Base-by-base conservation (phyloP, 2,888 invertebrate genomes). In the Plutella xylostella region DNA sequence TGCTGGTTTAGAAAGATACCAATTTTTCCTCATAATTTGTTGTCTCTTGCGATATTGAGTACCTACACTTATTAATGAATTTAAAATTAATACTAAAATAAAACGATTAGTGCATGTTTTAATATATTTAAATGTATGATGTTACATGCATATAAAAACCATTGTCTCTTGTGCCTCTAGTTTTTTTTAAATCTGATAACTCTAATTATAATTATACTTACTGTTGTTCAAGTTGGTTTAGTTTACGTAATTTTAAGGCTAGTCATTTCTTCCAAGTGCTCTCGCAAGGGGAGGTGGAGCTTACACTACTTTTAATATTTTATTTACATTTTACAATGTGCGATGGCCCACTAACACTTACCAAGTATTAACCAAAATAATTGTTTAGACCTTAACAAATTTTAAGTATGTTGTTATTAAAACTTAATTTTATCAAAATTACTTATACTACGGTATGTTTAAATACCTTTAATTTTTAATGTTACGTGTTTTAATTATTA, bases 301-400 rank as follows among this genome's bases (percentile, higher is more conserved):
- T n/a, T n/a, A n/a, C 57, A 54, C 61, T 68, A 68, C 66, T 66
- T 69, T 40, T 31, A 37, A 37, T 25, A 44, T 35, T 46, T 38
- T 42, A 45, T 34, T 42, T 39, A 7, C 35, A 44, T 19, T 19
- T 30, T 40, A 40, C 37, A 40, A 18, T 42, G 11, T 17, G 30
- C 31, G n/a, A 17, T 31, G 19, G 30, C 19, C 31, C 31, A 19
- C 39, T 48, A 52, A 56, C 47, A 48, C 52, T 55, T 57, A 59
- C 62, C 62, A 61, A 61, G 51, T 69, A 74, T 69, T 78, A 77
- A 79, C 82, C 80, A 82, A 82, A 80, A 68, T 60, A 52, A 77
- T 79, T 80, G 79, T 80, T 80, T 34, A 34, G 15, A 21, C 65
- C 65, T 78, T 76, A 75, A 76, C 66, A 78, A 79, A 82, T 79